Evolutionary conservation across 2,113 vertebrate species (phyloP).

Genomic region (Pelvicachromis taeniatus): DNA sequence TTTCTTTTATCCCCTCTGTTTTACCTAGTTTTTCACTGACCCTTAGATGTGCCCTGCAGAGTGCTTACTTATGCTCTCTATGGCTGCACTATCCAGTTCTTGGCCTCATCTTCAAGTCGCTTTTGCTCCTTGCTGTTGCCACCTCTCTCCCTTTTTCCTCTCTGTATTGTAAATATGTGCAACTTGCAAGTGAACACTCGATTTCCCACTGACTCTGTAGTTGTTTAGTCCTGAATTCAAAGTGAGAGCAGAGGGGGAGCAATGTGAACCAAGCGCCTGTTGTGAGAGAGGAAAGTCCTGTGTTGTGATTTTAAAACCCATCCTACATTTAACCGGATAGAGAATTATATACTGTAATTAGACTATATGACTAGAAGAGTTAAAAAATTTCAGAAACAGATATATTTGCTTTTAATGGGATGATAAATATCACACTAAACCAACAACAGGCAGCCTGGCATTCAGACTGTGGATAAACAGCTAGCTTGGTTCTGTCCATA

Average conservation of each 20-base stretch:
- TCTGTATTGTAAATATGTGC: constrained; percentile 36
- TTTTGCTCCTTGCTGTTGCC: background rate
- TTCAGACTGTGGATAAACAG: background rate
- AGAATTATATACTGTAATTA: background rate
- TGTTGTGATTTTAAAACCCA: background rate
- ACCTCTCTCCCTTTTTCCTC: background rate
- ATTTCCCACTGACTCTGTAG: constrained; percentile 31
- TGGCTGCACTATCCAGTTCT: background rate
- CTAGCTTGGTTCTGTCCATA: background rate
- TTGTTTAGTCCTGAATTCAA: constrained; percentile 41
- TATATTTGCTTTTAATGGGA: background rate
- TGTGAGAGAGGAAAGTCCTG: background rate
- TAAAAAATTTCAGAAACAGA: background rate
- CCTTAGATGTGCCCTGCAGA: background rate
- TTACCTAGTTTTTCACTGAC: background rate
- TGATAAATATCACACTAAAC: background rate
- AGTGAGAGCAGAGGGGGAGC: background rate
- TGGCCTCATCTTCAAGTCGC: background rate
- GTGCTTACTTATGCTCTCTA: background rate
- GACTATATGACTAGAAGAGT: background rate
- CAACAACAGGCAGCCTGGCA: background rate
- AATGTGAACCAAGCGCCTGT: background rate
- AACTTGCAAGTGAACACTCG: constrained; percentile 1
- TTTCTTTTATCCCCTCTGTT: background rate
- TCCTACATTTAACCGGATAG: background rate